Evolutionary conservation across 2,888 invertebrate genomes (phyloP).

Genomic region (Spodoptera picta): DNA sequence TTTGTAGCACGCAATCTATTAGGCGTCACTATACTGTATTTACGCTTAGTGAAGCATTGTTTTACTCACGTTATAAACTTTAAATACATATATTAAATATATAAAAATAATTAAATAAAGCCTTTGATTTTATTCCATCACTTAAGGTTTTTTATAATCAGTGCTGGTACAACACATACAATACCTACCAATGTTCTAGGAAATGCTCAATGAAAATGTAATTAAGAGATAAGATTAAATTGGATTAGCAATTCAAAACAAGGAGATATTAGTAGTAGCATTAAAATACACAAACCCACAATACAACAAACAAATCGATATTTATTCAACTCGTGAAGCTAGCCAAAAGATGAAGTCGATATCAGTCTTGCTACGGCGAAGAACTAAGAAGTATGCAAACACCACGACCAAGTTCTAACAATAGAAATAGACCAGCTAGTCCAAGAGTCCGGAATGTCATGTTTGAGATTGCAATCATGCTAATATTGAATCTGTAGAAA

Average conservation of each 20-base stretch:
- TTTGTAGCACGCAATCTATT: conserved; percentile 4
- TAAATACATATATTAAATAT: too few relatives aligned
- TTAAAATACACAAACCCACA: background rate
- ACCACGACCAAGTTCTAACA: conserved; percentile 11
- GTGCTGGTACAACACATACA: too few relatives aligned
- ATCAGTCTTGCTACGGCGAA: conserved; percentile 2
- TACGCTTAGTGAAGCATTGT: background rate
- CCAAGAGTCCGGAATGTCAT: conserved; percentile 48
- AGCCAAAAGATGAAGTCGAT: conserved; percentile 6
- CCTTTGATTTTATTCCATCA: too few relatives aligned
- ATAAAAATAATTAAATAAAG: too few relatives aligned
- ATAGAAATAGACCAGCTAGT: conserved; percentile 31
- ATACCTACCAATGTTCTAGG: too few relatives aligned
- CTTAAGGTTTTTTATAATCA: too few relatives aligned
- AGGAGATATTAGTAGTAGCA: too few relatives aligned
- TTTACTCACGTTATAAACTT: too few relatives aligned
- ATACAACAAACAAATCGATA: background rate
- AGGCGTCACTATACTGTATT: conserved; percentile 24
- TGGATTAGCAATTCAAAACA: too few relatives aligned
- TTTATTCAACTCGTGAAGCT: background rate
- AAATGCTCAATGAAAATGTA: too few relatives aligned
- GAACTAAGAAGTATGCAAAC: conserved; percentile 8
- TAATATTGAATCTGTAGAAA: conserved; percentile 75
- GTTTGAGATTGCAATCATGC: conserved; percentile 60
- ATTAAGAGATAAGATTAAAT: too few relatives aligned